phyloP scores from a whole-genome alignment of 2,888 invertebrate species.

The Erebia aethiops region DNA sequence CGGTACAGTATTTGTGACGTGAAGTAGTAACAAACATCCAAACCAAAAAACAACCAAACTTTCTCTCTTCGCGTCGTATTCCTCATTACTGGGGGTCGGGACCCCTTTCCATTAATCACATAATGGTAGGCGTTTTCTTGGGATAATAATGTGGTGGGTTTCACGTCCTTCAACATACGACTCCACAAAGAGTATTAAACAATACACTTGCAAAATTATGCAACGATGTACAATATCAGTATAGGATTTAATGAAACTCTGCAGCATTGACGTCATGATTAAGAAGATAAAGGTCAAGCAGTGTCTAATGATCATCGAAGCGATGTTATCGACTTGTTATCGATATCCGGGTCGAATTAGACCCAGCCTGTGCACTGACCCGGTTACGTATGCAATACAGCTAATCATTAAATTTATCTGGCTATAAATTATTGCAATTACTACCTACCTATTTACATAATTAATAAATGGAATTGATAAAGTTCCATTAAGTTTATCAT shows the following conservation, averaged over 20 bases:
- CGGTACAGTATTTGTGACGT: too few species aligned
- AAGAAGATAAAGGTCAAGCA: constrained; percentile 1
- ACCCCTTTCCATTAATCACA: too few species aligned
- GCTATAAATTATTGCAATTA: constrained; percentile 4
- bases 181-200: too few species aligned
- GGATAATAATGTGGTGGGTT: too few species aligned
- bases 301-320: constrained; percentile 10
- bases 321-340: constrained; percentile 29
- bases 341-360: constrained; percentile 35
- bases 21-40: too few species aligned
- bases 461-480: not conserved
- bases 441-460: not conserved
- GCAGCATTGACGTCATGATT: constrained; percentile 1
- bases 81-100: too few species aligned
- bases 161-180: too few species aligned
- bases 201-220: too few species aligned
- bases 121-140: too few species aligned
- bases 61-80: too few species aligned
- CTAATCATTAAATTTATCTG: not conserved
- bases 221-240: not conserved
- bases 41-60: too few species aligned
- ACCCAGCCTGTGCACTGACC: constrained; percentile 24
- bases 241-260: not conserved
- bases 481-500: not conserved
- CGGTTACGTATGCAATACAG: constrained; percentile 7